phyloP scores from a whole-genome alignment of 2,888 invertebrate species.

The Nysson spinosus region DNA sequence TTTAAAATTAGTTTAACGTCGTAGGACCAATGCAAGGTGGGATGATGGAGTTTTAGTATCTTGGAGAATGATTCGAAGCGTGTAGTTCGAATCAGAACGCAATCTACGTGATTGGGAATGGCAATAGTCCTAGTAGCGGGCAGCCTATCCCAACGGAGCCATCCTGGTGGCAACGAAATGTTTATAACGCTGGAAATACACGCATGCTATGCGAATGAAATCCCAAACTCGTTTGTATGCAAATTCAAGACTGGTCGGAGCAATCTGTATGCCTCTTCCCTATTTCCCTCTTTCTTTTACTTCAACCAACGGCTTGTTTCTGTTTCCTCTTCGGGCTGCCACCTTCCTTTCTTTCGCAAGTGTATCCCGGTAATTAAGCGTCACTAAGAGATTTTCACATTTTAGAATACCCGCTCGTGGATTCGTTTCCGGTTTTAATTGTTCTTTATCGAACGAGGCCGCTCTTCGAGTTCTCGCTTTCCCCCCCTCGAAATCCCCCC shows the following conservation, averaged over 20 bases:
- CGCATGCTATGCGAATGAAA: constrained; percentile 64
- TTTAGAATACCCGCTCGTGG: constrained; percentile 51
- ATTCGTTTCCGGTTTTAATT: constrained; percentile 65
- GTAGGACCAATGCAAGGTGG: too few relatives aligned
- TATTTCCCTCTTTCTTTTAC: constrained; percentile 10
- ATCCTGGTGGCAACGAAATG: constrained; percentile 40
- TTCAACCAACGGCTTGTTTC: constrained; percentile 11
- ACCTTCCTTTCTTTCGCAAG: constrained; percentile 24
- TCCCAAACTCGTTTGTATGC: constrained; percentile 71
- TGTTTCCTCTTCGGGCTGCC: background rate
- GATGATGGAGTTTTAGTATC: constrained; percentile 5
- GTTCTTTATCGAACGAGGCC: constrained; percentile 64
- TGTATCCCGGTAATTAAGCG: constrained; percentile 64
- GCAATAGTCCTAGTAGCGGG: constrained; percentile 6
- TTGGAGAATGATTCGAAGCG: constrained; percentile 10
- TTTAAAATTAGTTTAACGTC: too few relatives aligned
- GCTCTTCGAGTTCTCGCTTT: background rate
- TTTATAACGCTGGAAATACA: constrained; percentile 48
- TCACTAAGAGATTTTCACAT: constrained; percentile 64
- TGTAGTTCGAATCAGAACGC: constrained; percentile 27
- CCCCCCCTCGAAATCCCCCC: background rate
- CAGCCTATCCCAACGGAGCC: background rate
- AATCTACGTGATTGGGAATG: constrained; percentile 31
- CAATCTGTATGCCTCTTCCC: constrained; percentile 19
- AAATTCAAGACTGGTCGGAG: constrained; percentile 54